Base-by-base conservation (phyloP, 2,888 invertebrate genomes). In the Cynaeus angustus region DNA sequence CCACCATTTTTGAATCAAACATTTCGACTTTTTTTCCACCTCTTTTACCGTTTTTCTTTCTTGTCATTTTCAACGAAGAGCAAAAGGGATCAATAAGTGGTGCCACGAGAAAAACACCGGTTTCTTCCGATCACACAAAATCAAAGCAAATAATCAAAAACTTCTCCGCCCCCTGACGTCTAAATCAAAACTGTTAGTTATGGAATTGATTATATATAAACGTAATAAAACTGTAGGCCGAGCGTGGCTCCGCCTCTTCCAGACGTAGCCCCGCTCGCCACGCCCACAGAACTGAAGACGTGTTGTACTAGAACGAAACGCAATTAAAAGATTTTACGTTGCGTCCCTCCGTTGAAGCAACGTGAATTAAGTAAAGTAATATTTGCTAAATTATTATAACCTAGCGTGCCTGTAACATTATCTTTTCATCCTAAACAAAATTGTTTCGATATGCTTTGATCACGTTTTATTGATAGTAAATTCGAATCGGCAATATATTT, bases 381-480 rank as follows among this genome's bases (percentile, higher is more conserved):
- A 80, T 80, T 79, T 80, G 79, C 79, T 80, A 78, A 72, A 68
- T 50, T n/a, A 50, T 67, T 72, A 72, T 74, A 77, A 79, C 79
- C 79, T 79, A 79, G 79, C 76, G 79, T 79, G 79, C 79, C 79
- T 79, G 75, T 74, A 76, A 68, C 70, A 75, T 73, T 72, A 70
- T 74, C 70, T 76, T 75, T 76, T 74, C 45, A 71, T 73, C 72
- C 71, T 46, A 46, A 21, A 53, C 21, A 21, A 53, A 53, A 9
- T 53, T 46, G 16, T 46, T 46, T 14, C 46, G 6, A 50, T 21
- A 50, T 56, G 56, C 56, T 56, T 55, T 56, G 9, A 56, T 56
- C 56, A 56, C 56, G 41, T n/a, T 43, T 56, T n/a, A 1, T 43
- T 56, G 10, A 8, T 48, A 13, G 48, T 43, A 64, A 52, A 55